phyloP scores from a whole-genome alignment of 2,888 invertebrate species.

The Drosophila parthenogenetica region DNA sequence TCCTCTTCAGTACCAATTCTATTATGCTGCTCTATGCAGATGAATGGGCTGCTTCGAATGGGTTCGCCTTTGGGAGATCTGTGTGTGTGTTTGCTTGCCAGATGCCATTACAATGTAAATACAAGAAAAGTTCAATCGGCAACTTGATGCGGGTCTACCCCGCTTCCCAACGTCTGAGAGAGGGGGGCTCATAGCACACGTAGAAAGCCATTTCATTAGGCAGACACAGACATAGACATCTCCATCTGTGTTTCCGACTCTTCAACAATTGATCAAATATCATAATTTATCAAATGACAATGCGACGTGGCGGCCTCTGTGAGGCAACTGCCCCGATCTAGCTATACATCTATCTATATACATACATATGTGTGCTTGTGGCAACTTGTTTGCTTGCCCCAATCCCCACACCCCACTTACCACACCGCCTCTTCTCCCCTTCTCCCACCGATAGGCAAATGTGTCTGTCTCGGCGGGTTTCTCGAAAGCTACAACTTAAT shows the following conservation, averaged over 20 bases:
- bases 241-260: constrained; percentile 52
- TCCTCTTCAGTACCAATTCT: constrained; percentile 62
- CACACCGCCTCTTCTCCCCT: not conserved
- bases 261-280: constrained; percentile 82
- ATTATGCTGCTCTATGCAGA: constrained; percentile 75
- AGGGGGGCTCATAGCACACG: constrained; percentile 41
- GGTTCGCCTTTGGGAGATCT: constrained; percentile 32
- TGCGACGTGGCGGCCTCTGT: constrained; percentile 70
- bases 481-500: constrained; percentile 80
- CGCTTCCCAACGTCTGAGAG: not conserved
- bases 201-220: constrained; percentile 71
- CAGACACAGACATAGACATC: constrained; percentile 40
- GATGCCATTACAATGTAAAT: constrained; percentile 82
- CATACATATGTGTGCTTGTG: constrained; percentile 2
- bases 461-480: constrained; percentile 41
- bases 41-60: constrained; percentile 60
- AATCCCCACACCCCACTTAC: constrained; percentile 70
- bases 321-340: constrained; percentile 64
- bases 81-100: constrained; percentile 68
- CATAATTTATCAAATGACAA: constrained; percentile 82
- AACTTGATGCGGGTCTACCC: constrained; percentile 66
- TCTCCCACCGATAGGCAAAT: constrained; percentile 11
- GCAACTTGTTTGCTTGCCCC: constrained; percentile 73
- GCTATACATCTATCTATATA: constrained; percentile 13
- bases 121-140: constrained; percentile 74